Base-by-base conservation (phyloP, 2,113 vertebrate genomes). In the Machaerirhynchus nigripectus region DNA sequence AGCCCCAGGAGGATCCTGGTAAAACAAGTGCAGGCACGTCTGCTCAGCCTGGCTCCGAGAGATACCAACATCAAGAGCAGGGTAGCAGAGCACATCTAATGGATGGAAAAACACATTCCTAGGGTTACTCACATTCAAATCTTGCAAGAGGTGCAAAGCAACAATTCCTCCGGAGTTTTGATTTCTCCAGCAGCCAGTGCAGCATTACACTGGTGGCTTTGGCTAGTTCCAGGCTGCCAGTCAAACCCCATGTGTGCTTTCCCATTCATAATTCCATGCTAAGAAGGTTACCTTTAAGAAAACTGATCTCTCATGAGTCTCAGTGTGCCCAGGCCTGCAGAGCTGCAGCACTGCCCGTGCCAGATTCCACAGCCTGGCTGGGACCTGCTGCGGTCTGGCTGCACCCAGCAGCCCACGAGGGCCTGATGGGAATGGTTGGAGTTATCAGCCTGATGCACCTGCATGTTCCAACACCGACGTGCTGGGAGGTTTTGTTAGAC, bases 1-100 rank as follows among this genome's bases (percentile, higher is more conserved):
- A 92, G 46, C 74, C 92, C 81, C 88, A 39, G 90, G 30, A 96
- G 63, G 44, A 70, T 74, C 78, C 46, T 94, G 93, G 77, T 74
- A 4, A 33, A 57, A 65, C 95, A 93, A 86, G 96, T 76, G 79
- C 78, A 30, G 93, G 42, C 96, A 79, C 3, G 90, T 75, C 68
- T 52, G 80, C 68, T 64, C 26, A 50, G 44, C 70, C 77, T 81
- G 90, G 80, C 5, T 11, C 59, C 28, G 20, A 35, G 90, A 95
- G 87, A 94, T 67, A 50, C 53, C 10, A 67, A 46, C 78, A 86
- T 56, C 76, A 81, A 87, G 89, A 90, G 61, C 26, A 0, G 37
- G 33, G 76, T 4, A 87, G 84, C 68, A 85, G 40, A 90, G 78
- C 81, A 86, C 57, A 68, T 68, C 88, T 93, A 33, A 78, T 65